Percentiles rank a stretch among this genome's conserved stretches.
Evolutionary conservation across 2,113 vertebrate genomes (phyloP).

Genomic region (Rhea pennata): DNA sequence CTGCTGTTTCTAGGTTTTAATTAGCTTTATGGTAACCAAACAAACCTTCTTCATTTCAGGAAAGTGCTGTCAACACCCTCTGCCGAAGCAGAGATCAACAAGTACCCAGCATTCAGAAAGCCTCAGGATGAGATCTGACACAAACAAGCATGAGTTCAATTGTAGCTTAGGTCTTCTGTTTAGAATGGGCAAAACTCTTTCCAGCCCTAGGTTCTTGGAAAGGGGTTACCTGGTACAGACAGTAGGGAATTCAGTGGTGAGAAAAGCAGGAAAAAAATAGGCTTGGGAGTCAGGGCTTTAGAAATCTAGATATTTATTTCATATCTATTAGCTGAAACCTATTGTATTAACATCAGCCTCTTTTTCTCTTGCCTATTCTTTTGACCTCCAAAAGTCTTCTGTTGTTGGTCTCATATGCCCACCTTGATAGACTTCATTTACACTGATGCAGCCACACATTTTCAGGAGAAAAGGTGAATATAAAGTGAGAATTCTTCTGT

Average conservation of each 20-base stretch:
- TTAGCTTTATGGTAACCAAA: neutral
- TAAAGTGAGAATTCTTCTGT: neutral
- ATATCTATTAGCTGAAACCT: neutral
- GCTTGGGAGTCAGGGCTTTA: no score
- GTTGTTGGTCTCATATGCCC: no score
- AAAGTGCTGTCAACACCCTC: neutral
- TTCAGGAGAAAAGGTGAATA: neutral
- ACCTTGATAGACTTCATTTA: neutral
- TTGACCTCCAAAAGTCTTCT: neutral
- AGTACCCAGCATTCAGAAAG: neutral
- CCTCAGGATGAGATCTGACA: neutral
- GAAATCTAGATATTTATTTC: neutral
- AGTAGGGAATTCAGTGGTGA: neutral
- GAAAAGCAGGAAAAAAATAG: neutral
- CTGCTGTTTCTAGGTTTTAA: neutral
- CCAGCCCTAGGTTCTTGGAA: neutral
- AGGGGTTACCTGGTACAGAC: neutral
- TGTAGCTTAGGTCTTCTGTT: neutral
- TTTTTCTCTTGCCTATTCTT: neutral
- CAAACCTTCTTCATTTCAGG: neutral
- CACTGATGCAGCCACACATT: neutral
- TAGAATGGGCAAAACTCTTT: neutral
- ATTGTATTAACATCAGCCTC: neutral
- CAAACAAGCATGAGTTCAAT: neutral
- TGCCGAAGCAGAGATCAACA: neutral